These are phyloP conservation scores for Pachliopta kotzebuea DNA, from an alignment of 2,888 invertebrate genomes.

Conservation along the genomic window DNA sequence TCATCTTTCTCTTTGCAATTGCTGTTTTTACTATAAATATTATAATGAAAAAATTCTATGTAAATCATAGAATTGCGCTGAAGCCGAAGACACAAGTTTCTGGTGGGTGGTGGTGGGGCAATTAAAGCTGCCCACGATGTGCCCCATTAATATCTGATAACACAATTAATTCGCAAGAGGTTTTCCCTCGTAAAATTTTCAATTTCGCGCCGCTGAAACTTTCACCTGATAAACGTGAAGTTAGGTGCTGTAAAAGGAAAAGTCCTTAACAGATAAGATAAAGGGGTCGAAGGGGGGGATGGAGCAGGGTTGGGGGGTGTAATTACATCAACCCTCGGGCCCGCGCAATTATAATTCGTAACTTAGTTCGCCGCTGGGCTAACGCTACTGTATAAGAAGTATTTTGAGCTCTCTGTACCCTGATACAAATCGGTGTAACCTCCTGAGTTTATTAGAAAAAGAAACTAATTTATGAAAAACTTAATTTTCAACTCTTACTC, in stretches of 20 bases:
- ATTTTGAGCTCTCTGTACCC: not conserved
- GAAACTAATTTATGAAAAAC: too few relatives aligned
- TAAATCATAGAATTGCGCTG: too few relatives aligned
- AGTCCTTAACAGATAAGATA: slow-evolving; percentile 59
- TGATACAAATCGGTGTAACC: too few relatives aligned
- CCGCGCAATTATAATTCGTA: slow-evolving; percentile 50
- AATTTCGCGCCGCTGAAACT: slow-evolving; percentile 65
- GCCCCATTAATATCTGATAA: slow-evolving; percentile 78
- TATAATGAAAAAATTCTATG: too few relatives aligned
- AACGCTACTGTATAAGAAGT: not conserved
- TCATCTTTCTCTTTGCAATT: too few relatives aligned
- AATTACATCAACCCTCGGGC: slow-evolving; percentile 48
- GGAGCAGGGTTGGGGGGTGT: too few relatives aligned
- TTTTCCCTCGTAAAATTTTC: slow-evolving; percentile 70
- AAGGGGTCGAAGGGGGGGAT: slow-evolving; percentile 20
- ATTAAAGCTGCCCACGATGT: slow-evolving; percentile 62
- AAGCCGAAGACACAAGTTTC: not conserved
- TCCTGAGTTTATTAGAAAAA: too few relatives aligned
- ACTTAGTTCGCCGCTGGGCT: slow-evolving; percentile 39
- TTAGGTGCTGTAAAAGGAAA: slow-evolving; percentile 55
- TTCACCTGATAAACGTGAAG: slow-evolving; percentile 76
- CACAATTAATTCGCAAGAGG: slow-evolving; percentile 69
- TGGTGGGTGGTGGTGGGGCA: slow-evolving; percentile 43
- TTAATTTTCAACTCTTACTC: too few relatives aligned
- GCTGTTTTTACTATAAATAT: too few relatives aligned